Conservation (phyloP, 2,113 vertebrate species). For the Blennius ocellaris region DNA sequence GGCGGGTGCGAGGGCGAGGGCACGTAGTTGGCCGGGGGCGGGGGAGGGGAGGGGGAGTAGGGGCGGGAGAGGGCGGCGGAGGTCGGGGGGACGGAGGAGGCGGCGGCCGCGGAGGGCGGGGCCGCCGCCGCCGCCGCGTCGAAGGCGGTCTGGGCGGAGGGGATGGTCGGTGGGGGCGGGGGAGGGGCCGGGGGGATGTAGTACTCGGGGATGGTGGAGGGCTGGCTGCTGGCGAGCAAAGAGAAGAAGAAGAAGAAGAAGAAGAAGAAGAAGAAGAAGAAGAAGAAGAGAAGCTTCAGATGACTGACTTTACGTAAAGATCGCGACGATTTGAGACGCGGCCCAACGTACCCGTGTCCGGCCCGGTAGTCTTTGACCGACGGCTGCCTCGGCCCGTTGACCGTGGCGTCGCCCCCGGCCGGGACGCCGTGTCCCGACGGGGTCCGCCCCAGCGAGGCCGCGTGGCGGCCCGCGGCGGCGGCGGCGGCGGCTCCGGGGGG, state of each 20-base stretch:
- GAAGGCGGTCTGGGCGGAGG: slow-evolving; percentile 90
- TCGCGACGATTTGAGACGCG: not conserved
- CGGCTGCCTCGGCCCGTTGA: slow-evolving; percentile 90
- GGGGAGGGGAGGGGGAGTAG: slow-evolving; percentile 84
- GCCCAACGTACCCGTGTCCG: slow-evolving; percentile 49
- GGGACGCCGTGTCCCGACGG: slow-evolving; percentile 83
- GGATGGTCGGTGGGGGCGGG: slow-evolving; percentile 89
- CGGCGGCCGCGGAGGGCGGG: slow-evolving; percentile 53
- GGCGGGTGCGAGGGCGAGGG: slow-evolving; percentile 82
- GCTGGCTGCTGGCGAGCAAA: slow-evolving; percentile 76
- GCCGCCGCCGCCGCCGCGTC: slow-evolving; percentile 85
- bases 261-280: not conserved
- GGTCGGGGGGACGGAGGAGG: slow-evolving; percentile 86
- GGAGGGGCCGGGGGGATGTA: slow-evolving; percentile 89
- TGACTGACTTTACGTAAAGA: not conserved
- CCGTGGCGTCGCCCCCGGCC: slow-evolving; percentile 81
- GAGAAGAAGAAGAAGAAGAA: not conserved
- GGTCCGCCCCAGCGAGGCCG: slow-evolving; percentile 85
- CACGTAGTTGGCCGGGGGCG: slow-evolving; percentile 81
- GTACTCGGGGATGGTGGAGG: slow-evolving; percentile 87
- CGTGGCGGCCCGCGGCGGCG: slow-evolving; percentile 80
- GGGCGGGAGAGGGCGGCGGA: slow-evolving; percentile 78
- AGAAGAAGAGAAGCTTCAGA: not conserved
- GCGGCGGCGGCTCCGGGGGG: slow-evolving; percentile 52
- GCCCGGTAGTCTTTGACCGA: slow-evolving; percentile 89